Evolutionary conservation across 23 tunicate genomes (phyloP).

Genomic region (Styela plicata): DNA sequence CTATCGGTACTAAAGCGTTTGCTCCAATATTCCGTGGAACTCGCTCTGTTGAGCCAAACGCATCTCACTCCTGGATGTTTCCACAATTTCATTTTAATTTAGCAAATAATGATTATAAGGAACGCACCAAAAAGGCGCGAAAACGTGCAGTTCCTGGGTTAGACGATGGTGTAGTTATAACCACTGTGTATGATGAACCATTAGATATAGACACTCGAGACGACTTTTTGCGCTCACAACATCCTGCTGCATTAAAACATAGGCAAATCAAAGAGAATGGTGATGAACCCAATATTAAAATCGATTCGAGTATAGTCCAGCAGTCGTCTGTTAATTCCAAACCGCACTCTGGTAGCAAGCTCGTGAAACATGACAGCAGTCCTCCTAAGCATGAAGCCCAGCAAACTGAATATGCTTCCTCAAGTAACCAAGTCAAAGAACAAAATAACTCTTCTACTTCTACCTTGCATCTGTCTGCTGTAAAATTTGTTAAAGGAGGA

Average conservation of each 20-base stretch:
- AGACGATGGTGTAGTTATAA: constrained; percentile 68
- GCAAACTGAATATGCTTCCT: neutral
- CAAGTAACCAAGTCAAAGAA: neutral
- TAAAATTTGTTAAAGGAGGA: constrained; percentile 27
- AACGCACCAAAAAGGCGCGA: constrained; percentile 15
- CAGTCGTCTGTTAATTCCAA: neutral
- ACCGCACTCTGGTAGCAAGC: neutral
- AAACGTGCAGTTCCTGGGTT: constrained; percentile 40
- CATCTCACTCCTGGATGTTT: constrained; percentile 58
- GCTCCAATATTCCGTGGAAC: constrained; percentile 2
- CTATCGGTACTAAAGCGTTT: neutral
- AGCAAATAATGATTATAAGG: constrained; percentile 2
- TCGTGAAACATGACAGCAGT: neutral
- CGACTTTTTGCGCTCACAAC: constrained; percentile 50
- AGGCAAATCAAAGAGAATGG: too few relatives aligned
- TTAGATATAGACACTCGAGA: constrained; percentile 53
- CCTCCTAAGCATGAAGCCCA: neutral
- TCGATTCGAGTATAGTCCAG: neutral
- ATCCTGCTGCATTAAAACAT: constrained; percentile 52
- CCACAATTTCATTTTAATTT: constrained; percentile 68
- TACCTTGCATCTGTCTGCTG: constrained; percentile 5
- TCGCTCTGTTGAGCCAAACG: constrained; percentile 55
- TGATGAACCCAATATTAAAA: neutral
- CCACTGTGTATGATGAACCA: constrained; percentile 76
- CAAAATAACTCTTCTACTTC: neutral